A percentile compares a stretch with the other conserved stretches of the same genome.
Conservation (phyloP, 2,888 invertebrate genomes). For the Drosophila algonquin region DNA sequence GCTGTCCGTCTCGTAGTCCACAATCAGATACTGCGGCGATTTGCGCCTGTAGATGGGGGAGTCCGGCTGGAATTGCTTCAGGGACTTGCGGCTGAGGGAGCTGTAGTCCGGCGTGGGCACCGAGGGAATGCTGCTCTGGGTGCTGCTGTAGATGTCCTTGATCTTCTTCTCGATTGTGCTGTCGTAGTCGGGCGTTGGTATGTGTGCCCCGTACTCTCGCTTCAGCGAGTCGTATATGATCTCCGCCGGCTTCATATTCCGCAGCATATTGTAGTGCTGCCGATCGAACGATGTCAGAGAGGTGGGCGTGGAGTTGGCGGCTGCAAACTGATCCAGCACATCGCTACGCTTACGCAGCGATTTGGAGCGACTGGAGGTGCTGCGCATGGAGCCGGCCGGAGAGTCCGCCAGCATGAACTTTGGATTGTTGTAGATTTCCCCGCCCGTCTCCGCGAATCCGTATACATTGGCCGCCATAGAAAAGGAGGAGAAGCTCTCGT, state of each 20-base stretch:
- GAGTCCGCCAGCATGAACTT: conserved; percentile 83
- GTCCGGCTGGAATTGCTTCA: conserved; percentile 83
- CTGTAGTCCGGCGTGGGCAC: conserved; percentile 84
- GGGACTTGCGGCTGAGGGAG: conserved; percentile 82
- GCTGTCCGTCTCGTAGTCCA: conserved; percentile 90
- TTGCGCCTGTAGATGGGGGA: conserved; percentile 83
- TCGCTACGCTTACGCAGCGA: conserved; percentile 78
- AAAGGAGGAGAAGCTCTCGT: conserved; percentile 69
- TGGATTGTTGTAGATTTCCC: conserved; percentile 83
- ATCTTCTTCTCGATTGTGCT: conserved; percentile 83
- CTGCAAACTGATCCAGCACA: conserved; percentile 81
- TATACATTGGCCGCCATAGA: conserved; percentile 75
- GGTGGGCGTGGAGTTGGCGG: conserved; percentile 79
- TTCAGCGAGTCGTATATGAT: conserved; percentile 89
- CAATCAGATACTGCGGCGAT: conserved; percentile 84
- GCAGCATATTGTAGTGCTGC: conserved; percentile 82
- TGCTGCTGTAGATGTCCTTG: conserved; percentile 83
- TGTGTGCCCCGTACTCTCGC: conserved; percentile 80
- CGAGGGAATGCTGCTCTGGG: conserved; percentile 81
- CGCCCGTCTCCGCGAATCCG: conserved; percentile 79
- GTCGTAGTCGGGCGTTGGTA: conserved; percentile 84
- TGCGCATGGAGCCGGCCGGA: conserved; percentile 79
- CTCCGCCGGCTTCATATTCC: conserved; percentile 85
- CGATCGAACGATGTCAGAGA: conserved; percentile 80
- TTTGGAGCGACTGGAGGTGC: conserved; percentile 77